Conservation (phyloP, 2,797 vertebrate genomes). For the Esox masquinongy region DNA sequence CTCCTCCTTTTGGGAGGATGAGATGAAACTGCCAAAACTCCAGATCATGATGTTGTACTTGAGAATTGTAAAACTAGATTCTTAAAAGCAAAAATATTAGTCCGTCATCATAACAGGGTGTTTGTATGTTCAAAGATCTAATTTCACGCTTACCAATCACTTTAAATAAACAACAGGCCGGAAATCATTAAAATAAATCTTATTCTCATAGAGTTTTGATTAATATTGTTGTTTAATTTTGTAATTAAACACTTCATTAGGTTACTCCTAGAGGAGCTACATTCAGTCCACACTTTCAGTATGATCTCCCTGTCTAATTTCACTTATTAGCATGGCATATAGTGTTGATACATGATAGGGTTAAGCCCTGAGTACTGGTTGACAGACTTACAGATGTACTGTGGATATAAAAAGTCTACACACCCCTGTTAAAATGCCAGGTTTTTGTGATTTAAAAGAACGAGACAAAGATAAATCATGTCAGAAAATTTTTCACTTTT, state of each 20-base stretch:
- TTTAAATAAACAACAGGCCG: background rate
- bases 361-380: background rate
- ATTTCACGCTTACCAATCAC: background rate
- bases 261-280: slow-evolving; percentile 1
- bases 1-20: no score
- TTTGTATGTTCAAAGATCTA: no score
- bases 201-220: background rate
- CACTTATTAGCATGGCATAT: background rate
- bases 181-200: background rate
- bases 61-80: no score
- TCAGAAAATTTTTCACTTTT: no score
- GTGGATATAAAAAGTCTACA: no score
- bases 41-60: no score
- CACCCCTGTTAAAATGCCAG: no score
- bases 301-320: background rate
- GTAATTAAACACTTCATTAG: slow-evolving; percentile 31
- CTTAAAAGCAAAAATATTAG: no score
- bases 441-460: no score
- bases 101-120: no score
- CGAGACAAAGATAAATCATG: no score
- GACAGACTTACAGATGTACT: background rate
- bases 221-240: slow-evolving; percentile 36
- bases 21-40: no score
- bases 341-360: background rate
- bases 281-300: background rate